These are phyloP conservation scores for Amphipoea oculea DNA, from an alignment of 2,888 invertebrate genomes.

Conservation along the genomic window DNA sequence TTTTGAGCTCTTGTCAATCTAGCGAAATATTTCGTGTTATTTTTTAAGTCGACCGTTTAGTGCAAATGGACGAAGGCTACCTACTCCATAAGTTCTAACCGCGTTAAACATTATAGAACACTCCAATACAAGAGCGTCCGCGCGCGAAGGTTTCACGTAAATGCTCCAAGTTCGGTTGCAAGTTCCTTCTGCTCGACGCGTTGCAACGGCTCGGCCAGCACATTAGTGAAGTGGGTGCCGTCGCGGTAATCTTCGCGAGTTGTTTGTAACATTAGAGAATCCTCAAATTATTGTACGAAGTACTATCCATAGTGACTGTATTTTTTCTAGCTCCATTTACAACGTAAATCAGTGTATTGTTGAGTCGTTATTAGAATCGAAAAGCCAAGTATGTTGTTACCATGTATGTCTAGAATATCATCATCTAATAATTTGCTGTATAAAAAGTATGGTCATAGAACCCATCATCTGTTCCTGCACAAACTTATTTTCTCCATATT, in stretches of 20 bases:
- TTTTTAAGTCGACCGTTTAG: background rate
- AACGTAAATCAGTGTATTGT: conserved; percentile 21
- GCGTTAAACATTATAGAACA: conserved; percentile 69
- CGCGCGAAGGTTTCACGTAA: conserved; percentile 96
- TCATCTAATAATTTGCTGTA: conserved; percentile 26
- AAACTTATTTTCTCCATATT: conserved; percentile 61
- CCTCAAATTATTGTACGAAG: conserved; percentile 15
- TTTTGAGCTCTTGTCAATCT: background rate
- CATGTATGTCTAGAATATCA: conserved; percentile 47
- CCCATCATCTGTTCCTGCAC: background rate
- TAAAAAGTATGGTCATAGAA: conserved; percentile 27
- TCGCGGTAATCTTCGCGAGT: conserved; percentile 73
- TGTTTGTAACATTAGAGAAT: conserved; percentile 40
- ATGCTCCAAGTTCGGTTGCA: conserved; percentile 93
- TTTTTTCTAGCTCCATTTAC: conserved; percentile 30
- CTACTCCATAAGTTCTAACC: conserved; percentile 16
- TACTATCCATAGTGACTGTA: conserved; percentile 34
- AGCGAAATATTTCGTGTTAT: background rate
- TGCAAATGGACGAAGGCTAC: background rate
- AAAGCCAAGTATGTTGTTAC: conserved; percentile 38
- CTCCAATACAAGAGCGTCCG: conserved; percentile 94
- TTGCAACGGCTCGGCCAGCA: conserved; percentile 85
- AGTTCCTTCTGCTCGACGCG: conserved; percentile 87
- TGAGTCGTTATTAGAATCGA: conserved; percentile 27
- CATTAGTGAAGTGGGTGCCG: conserved; percentile 79